Evolutionary conservation across 2,888 invertebrate species (phyloP).

Genomic region (Tipula unca): DNA sequence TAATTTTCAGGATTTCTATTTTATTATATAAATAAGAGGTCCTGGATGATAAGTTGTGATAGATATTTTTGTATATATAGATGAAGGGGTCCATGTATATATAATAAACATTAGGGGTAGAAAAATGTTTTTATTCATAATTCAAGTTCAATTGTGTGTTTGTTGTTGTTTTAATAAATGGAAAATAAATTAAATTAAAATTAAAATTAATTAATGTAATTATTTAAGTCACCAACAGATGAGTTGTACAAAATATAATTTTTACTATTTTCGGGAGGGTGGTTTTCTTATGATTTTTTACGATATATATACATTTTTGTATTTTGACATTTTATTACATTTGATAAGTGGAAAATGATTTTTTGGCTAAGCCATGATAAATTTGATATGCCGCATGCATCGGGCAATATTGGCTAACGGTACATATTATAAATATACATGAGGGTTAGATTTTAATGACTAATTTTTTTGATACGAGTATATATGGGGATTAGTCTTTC

Average conservation of each 20-base stretch:
- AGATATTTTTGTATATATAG: not conserved
- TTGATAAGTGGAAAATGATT: not conserved
- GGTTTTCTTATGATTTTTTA: not conserved
- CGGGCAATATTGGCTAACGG: too few species aligned
- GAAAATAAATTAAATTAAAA: not conserved
- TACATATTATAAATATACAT: not conserved
- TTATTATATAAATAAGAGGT: not conserved
- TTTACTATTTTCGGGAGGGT: not conserved
- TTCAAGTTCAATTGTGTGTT: not conserved
- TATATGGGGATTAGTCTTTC: not conserved
- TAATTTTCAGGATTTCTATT: not conserved
- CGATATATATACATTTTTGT: not conserved
- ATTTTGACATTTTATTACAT: not conserved
- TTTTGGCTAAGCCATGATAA: not conserved
- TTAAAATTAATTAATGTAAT: not conserved
- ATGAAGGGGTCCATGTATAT: not conserved
- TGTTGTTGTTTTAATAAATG: not conserved
- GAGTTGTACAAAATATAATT: not conserved
- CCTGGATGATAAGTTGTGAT: not conserved
- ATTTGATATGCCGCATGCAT: not conserved
- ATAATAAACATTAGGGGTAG: not conserved
- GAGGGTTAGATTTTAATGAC: not conserved
- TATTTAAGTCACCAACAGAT: conserved; percentile 4
- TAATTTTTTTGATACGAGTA: not conserved
- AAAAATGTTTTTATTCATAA: not conserved